Base-by-base conservation (phyloP, 37 sponge, comb jelly and placozoan genomes). In the Lycopodina hypogea region DNA sequence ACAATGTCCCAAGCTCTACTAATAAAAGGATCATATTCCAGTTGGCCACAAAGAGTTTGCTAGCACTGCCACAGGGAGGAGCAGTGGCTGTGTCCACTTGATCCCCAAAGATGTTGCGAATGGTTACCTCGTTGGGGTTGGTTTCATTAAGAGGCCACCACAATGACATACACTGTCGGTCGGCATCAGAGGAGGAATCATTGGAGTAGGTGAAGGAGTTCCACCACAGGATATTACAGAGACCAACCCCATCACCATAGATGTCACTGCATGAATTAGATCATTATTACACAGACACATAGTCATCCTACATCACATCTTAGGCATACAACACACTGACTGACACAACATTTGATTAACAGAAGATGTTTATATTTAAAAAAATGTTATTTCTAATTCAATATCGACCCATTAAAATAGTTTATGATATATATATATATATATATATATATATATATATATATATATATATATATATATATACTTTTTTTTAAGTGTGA, bases 191-290 rank as follows among this genome's bases (percentile, higher is more conserved):
- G 41, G 59, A 7, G 4, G 69, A 57, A n/a, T 29, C 15, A 48
- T 80, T 67, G 61, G 81, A 59, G 56, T 87, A 87, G 52, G 76
- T 23, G 72, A 89, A 89, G 14, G 89, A 83, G 26, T 66, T 68
- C 6, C 89, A 83, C 89, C 89, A 89, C 40, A 89, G 80, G 0
- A 24, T 63, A 17, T 74, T 60, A 60, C 89, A 89, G 15, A 89
- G 42, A 0, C 65, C 80, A 6, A 29, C 32, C 4, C 80, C 76
- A 83, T 75, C 63, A 32, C 61, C 73, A 58, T 89, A 89, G 14
- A 72, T 37, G 33, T 89, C 78, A 59, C 85, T 77, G 74, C 21
- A 34, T n/a, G n/a, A 53, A 33, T 40, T 26, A 34, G 9, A 62
- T 62, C 21, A 62, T 23, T n/a, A n/a, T n/a, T n/a, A n/a, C n/a